Base-by-base conservation (phyloP, 2,797 vertebrate species). In the Amniataba percoides region DNA sequence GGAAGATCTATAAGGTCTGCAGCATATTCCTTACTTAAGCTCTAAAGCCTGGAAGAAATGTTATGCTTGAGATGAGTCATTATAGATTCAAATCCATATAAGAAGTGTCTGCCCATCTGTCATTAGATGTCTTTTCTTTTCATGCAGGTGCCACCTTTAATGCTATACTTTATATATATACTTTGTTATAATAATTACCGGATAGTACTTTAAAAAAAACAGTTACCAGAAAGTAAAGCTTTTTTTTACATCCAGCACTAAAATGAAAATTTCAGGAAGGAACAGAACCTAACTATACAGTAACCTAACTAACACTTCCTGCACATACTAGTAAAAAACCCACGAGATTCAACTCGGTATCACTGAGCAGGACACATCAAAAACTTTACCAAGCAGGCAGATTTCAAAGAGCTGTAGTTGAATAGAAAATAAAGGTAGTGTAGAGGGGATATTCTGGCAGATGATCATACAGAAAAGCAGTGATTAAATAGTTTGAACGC, bases 381-480 rank as follows among this genome's bases (percentile, higher is more conserved):
- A 86, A 81, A 64, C 16, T 34, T 43, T 19, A 56, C 36, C 31
- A 51, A 69, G 11, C 46, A 61, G 46, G 13, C 52, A 51, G 3
- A 71, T 81, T 82, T 86, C 67, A 87, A 69, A 85, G 80, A 74
- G 55, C 43, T 62, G 48, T 5, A 70, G 55, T 23, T 81, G 53
- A 72, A 76, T 40, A 69, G 49, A 31, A 85, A 69, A 76, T 78
- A 80, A 78, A 84, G 45, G 61, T 51, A 62, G 74, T 13, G 25
- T 56, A 57, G 60, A 55, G 51, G 49, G 36, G 70, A 73, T 57
- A 65, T 43, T 67, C 74, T 83, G 88, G 82, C 75, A 79, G 69
- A 34, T 12, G 57, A 83, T 81, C 56, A 79, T n/a, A 78, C 40
- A 51, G 62, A 61, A 43, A 68, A 60, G 36, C 39, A 45, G 52